phyloP scores from a whole-genome alignment of 1,140 invertebrate genomes.

The Euglossa dilemma region DNA sequence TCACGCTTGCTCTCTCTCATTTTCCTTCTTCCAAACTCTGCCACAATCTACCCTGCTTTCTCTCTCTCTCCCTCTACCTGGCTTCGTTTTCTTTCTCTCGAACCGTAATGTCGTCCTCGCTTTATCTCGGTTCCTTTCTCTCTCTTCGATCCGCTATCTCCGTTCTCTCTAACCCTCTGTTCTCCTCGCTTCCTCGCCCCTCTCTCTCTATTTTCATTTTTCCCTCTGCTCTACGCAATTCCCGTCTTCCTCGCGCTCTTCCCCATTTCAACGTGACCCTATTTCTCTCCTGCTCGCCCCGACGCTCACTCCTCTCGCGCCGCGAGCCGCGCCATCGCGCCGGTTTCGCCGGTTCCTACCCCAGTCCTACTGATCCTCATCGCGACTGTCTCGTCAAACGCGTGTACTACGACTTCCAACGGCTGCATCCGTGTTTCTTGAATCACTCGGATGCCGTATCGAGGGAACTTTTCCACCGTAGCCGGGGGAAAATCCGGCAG shows the following conservation, averaged over 20 bases:
- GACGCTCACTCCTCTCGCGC: background rate
- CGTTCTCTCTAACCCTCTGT: background rate
- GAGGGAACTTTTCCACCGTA: background rate
- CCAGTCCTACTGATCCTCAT: background rate
- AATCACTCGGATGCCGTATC: background rate
- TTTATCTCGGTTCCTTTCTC: background rate
- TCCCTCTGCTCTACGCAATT: background rate
- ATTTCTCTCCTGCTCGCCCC: background rate
- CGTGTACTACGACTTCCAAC: slow-evolving; percentile 13
- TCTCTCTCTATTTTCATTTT: background rate
- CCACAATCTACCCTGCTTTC: background rate
- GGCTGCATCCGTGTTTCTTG: slow-evolving; percentile 12
- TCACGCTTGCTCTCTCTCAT: background rate
- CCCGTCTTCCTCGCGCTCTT: background rate
- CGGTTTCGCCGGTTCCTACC: background rate
- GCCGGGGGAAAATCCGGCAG: background rate
- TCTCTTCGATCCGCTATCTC: background rate
- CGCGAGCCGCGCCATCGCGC: background rate
- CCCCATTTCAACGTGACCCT: slow-evolving; percentile 12
- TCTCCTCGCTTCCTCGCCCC: background rate
- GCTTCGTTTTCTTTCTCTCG: background rate
- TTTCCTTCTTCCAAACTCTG: slow-evolving; percentile 1
- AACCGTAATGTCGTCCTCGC: background rate
- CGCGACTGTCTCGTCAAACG: background rate
- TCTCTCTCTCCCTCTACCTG: background rate